Base-by-base conservation (phyloP, 2,888 invertebrate species). In the Nycteola revayana region DNA sequence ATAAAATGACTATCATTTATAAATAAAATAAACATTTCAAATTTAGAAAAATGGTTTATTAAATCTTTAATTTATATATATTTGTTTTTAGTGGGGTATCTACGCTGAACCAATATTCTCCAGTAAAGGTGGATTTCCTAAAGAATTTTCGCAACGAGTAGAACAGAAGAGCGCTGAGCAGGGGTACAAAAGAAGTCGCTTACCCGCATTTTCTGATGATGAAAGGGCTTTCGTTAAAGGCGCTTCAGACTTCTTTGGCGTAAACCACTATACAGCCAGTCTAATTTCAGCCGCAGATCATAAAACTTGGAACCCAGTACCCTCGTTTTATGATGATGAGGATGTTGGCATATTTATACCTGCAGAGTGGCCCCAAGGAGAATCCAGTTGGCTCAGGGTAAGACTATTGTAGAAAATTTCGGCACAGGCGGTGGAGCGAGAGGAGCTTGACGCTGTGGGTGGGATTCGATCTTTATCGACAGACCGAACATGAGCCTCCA, bases 231-330 rank as follows among this genome's bases (percentile, higher is more conserved):
- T 69, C 2, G 66, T 70, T 0, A 66, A 46, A 25, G 84, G 84
- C 1, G 29, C 75, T 1, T 36, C 62, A 0, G 84, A 84, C 38
- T 84, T 81, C 62, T 66, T 80, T 1, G 80, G 94, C 1, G 73
- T 95, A 2, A 95, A 95, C 56, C 90, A 92, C 34, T 95, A 95
- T 62, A 90, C 92, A 0, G 69, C 89, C 0, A 65, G 1, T 0
- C 31, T 70, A 1, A 38, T 77, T 3, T 71, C 76, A 0, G 72
- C 72, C 0, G 50, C 58, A 0, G 51, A 68, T 9, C 33, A 64
- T 9, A 54, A 55, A 8, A 3, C 7, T 0, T 20, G 36, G 0
- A 10, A 55, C 9, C 35, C 56, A 0, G 63, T 67, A 1, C 75
- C 75, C 0, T 73, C 73, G 0, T 3, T 74, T 5, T 25, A 28